Percentiles rank a stretch among this genome's conserved stretches.
phyloP scores from a whole-genome alignment of 2,797 vertebrate genomes.

The Urophycis tenuis region DNA sequence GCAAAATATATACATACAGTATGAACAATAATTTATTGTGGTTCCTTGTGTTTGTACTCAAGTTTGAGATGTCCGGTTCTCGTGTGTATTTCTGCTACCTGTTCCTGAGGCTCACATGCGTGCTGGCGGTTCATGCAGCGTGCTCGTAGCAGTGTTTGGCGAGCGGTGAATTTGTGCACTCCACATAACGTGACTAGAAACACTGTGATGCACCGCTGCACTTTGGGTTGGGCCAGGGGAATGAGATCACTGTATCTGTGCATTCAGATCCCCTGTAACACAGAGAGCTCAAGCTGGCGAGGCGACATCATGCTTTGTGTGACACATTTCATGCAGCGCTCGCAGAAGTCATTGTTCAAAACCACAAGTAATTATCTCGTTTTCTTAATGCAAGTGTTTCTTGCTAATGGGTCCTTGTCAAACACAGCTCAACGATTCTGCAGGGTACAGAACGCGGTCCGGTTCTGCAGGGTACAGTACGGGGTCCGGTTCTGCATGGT shows the following conservation, averaged over 20 bases:
- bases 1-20: background rate
- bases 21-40: background rate
- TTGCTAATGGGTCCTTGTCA: background rate
- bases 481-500: background rate
- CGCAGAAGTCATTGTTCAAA: background rate
- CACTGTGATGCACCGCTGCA: background rate
- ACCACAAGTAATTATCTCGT: background rate
- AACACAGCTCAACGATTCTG: background rate
- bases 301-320: background rate
- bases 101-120: slow-evolving; percentile 3
- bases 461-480: background rate
- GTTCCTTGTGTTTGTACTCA: background rate
- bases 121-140: slow-evolving; percentile 10
- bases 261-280: background rate
- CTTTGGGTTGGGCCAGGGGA: background rate
- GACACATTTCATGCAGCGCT: background rate
- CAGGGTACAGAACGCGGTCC: too few relatives aligned
- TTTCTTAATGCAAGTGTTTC: background rate
- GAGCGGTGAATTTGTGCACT: slow-evolving; percentile 12
- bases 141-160: slow-evolving; percentile 17
- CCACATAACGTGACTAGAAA: slow-evolving; percentile 22
- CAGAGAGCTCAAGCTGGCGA: slow-evolving; percentile 8
- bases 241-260: slow-evolving; percentile 12
- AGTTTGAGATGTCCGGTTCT: too few relatives aligned
- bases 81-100: background rate